phyloP scores from a whole-genome alignment of 2,797 vertebrate species.

The Dromococcyx pavoninus region DNA sequence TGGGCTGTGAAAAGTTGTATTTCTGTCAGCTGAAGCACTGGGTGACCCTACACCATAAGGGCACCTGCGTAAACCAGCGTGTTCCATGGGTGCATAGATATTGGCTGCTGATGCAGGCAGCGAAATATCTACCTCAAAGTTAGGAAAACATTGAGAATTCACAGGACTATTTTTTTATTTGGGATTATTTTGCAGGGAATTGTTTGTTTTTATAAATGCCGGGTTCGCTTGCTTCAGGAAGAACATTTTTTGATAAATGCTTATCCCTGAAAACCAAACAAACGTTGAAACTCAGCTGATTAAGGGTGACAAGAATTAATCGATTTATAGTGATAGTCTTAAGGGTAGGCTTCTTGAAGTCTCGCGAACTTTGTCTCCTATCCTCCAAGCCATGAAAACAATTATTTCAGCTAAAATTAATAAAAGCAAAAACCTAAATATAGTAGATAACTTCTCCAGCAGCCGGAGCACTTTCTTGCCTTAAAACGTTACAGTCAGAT shows the following conservation, averaged over 20 bases:
- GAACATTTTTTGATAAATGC: not conserved
- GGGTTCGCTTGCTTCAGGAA: not conserved
- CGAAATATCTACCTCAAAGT: not conserved
- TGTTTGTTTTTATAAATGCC: not conserved
- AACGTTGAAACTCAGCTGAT: not conserved
- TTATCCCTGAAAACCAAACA: not conserved
- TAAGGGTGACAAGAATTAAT: not conserved
- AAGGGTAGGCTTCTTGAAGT: not conserved
- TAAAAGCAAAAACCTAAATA: not conserved
- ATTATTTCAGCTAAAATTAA: not conserved
- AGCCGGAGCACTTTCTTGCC: not conserved
- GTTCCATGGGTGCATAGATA: rapidly evolving
- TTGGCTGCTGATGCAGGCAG: not conserved
- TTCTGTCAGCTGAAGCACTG: not conserved
- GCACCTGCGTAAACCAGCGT: not conserved
- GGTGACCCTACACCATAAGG: not conserved
- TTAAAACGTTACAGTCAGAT: not conserved
- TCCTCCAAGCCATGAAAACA: not conserved
- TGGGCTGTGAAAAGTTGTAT: not conserved
- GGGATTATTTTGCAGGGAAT: not conserved
- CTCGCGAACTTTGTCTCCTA: not conserved
- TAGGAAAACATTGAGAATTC: not conserved
- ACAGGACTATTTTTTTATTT: not conserved
- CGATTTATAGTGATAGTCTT: not conserved
- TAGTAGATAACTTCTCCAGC: not conserved